Percentiles rank a stretch among this genome's conserved stretches.
phyloP scores from a whole-genome alignment of 2,113 vertebrate genomes.

The Rana temporaria region DNA sequence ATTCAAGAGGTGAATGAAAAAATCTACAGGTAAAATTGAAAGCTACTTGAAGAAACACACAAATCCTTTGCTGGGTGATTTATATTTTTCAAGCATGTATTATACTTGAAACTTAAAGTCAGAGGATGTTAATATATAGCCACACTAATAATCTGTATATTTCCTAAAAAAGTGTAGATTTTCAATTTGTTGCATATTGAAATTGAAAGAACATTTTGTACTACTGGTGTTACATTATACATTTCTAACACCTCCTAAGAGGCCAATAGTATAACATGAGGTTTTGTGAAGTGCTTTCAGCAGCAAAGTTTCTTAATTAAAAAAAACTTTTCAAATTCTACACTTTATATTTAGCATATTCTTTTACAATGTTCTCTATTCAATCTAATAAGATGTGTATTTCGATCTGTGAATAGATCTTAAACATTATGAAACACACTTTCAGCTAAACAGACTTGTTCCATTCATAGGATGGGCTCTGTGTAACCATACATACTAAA shows the following conservation, averaged over 20 bases:
- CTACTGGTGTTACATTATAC: slow-evolving; percentile 13
- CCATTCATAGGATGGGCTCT: background rate
- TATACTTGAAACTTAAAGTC: background rate
- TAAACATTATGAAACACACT: background rate
- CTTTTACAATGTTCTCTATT: background rate
- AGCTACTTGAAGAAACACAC: background rate
- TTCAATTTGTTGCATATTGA: slow-evolving; percentile 9
- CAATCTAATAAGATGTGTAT: background rate
- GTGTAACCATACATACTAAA: background rate
- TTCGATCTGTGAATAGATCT: slow-evolving; percentile 7
- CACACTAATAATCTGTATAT: background rate
- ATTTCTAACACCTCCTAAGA: slow-evolving; percentile 17
- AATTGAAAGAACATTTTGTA: background rate
- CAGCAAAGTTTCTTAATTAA: slow-evolving; percentile 21
- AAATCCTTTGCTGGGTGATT: background rate
- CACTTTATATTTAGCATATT: slow-evolving; percentile 1
- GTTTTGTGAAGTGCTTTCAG: background rate
- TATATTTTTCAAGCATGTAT: background rate
- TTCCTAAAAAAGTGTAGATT: background rate
- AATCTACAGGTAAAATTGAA: background rate
- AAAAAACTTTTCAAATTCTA: background rate
- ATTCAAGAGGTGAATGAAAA: too few species aligned
- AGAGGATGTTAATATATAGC: background rate
- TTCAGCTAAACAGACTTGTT: background rate
- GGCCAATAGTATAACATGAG: slow-evolving; percentile 16